Evolutionary conservation across 2,888 invertebrate species (phyloP).

Genomic region (Nudaria mundana): DNA sequence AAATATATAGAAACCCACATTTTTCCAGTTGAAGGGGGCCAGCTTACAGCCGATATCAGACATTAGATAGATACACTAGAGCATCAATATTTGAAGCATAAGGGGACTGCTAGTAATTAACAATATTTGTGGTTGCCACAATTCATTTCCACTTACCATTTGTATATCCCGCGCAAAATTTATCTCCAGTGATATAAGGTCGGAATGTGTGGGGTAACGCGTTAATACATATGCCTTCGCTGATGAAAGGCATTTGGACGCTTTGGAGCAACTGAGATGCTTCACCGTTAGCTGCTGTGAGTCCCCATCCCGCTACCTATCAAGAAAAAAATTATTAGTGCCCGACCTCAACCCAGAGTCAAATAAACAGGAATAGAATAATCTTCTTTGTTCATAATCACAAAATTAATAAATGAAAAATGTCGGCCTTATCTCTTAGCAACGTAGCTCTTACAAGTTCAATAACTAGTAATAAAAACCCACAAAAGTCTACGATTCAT

Average conservation of each 20-base stretch:
- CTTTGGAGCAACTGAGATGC: constrained; percentile 26
- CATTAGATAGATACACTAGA: too few relatives aligned
- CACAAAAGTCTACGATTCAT: too few relatives aligned
- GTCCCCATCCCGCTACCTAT: constrained; percentile 43
- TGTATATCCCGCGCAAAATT: constrained; percentile 9
- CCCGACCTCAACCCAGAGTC: too few relatives aligned
- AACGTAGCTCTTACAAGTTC: background rate
- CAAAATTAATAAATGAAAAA: too few relatives aligned
- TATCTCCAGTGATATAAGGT: constrained; percentile 3
- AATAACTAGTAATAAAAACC: too few relatives aligned
- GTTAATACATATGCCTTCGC: constrained; percentile 25
- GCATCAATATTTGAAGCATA: too few relatives aligned
- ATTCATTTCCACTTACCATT: background rate
- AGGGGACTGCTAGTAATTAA: too few relatives aligned
- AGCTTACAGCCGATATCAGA: too few relatives aligned
- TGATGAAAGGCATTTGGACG: constrained; percentile 33
- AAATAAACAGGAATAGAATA: background rate
- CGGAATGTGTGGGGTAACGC: constrained; percentile 11
- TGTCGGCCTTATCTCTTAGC: background rate
- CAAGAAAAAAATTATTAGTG: too few relatives aligned
- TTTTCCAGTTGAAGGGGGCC: too few relatives aligned
- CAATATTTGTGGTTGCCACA: too few relatives aligned
- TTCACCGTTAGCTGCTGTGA: constrained; percentile 18
- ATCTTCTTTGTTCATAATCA: background rate
- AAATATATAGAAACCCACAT: too few relatives aligned